Conservation (phyloP, 2,797 vertebrate species). For the Crocodylus rhombifer region DNA sequence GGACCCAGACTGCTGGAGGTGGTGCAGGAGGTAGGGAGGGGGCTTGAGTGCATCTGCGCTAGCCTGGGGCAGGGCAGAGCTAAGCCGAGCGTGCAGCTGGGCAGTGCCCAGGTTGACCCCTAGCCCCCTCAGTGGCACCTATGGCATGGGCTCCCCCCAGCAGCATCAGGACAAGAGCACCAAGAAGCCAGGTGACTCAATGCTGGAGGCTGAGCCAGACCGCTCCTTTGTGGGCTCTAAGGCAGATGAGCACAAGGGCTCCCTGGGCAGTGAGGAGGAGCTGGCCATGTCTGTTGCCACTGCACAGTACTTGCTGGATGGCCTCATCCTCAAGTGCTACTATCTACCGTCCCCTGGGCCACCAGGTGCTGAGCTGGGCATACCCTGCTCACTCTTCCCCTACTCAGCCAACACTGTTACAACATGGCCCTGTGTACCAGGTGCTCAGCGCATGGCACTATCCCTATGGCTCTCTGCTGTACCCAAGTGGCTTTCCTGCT, state of each 20-base stretch:
- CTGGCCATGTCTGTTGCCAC: conserved; percentile 76
- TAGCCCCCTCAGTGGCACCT: too few relatives aligned
- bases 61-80: too few relatives aligned
- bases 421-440: conserved; percentile 89
- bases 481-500: conserved; percentile 85
- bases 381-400: conserved; percentile 92
- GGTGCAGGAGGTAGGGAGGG: too few relatives aligned
- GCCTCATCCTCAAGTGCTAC: conserved; percentile 92
- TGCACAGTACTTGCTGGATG: conserved; percentile 90
- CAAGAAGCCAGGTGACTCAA: conserved; percentile 80
- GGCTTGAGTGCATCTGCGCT: too few relatives aligned
- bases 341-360: conserved; percentile 91
- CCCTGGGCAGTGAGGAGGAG: conserved; percentile 90
- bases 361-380: conserved; percentile 87
- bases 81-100: too few relatives aligned
- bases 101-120: too few relatives aligned
- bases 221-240: conserved; percentile 74
- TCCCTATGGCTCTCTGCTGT: conserved; percentile 92
- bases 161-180: conserved; percentile 29
- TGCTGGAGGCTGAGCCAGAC: conserved; percentile 81
- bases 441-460: conserved; percentile 86
- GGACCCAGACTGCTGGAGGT: too few relatives aligned
- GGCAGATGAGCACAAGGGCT: conserved; percentile 89
- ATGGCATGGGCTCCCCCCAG: conserved; percentile 37
- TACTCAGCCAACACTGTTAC: conserved; percentile 79